phyloP scores from a whole-genome alignment of 1,140 invertebrate genomes.

The Cyclina sinensis region DNA sequence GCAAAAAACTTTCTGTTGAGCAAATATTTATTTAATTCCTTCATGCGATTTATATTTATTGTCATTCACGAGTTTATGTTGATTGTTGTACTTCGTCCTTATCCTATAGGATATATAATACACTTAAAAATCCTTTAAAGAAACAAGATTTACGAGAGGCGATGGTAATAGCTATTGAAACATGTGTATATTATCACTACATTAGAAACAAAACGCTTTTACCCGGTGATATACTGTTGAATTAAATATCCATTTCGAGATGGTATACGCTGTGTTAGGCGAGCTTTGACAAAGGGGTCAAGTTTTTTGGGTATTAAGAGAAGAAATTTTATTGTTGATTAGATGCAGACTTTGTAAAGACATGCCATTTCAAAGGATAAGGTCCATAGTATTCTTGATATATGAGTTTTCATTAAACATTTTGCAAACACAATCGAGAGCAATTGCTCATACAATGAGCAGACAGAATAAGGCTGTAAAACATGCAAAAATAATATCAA shows the following conservation, averaged over 20 bases:
- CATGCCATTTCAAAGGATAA: slow-evolving; percentile 47
- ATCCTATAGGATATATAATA: slow-evolving; percentile 17
- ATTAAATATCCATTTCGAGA: slow-evolving; percentile 51
- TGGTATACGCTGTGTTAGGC: slow-evolving; percentile 14
- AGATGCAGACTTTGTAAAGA: slow-evolving; percentile 14
- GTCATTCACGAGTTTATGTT: slow-evolving; percentile 24
- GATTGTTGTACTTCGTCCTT: not conserved
- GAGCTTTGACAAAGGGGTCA: slow-evolving; percentile 50
- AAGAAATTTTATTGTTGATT: slow-evolving; percentile 54
- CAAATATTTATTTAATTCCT: slow-evolving; percentile 59
- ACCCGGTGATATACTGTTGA: slow-evolving; percentile 23
- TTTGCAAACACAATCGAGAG: slow-evolving; percentile 11
- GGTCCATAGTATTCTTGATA: not conserved
- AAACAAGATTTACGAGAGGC: not conserved
- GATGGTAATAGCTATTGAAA: slow-evolving; percentile 10
- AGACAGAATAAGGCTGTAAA: not conserved
- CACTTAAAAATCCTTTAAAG: slow-evolving; percentile 28
- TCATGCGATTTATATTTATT: slow-evolving; percentile 45
- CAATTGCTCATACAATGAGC: not conserved
- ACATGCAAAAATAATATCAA: slow-evolving; percentile 8
- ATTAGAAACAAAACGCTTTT: slow-evolving; percentile 40
- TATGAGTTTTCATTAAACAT: slow-evolving; percentile 51
- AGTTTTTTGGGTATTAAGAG: slow-evolving; percentile 49
- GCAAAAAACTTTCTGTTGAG: not conserved
- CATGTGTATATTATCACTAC: slow-evolving; percentile 37